Percentiles rank a stretch among this genome's conserved stretches.
Conservation (phyloP, 2,888 invertebrate genomes). For the Pteria penguin region DNA sequence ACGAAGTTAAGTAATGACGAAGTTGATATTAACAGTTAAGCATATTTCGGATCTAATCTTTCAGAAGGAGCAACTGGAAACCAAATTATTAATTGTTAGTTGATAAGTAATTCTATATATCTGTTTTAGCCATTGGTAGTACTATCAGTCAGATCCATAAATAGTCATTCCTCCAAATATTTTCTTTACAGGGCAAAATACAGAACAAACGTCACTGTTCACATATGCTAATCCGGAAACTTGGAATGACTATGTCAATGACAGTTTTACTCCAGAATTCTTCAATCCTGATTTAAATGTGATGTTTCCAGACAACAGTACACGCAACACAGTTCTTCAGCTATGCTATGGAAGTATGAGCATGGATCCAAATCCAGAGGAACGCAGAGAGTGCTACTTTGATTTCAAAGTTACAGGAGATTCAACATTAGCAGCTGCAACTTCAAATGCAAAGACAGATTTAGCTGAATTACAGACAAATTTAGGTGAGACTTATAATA, state of each 20-base stretch:
- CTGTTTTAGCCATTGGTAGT: no score
- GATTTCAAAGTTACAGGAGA: slow-evolving; percentile 57
- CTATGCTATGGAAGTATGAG: slow-evolving; percentile 42
- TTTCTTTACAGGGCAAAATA: slow-evolving; percentile 54
- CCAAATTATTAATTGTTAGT: no score
- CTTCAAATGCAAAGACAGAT: slow-evolving; percentile 30
- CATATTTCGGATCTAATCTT: no score
- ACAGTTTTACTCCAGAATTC: slow-evolving; percentile 52
- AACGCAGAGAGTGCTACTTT: slow-evolving; percentile 58
- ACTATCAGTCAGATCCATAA: no score
- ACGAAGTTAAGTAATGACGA: no score
- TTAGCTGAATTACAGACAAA: slow-evolving; percentile 36
- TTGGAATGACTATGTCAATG: slow-evolving; percentile 44
- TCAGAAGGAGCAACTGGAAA: no score
- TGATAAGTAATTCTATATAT: no score
- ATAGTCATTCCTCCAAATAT: no score
- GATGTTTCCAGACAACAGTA: slow-evolving; percentile 53
- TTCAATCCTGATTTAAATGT: slow-evolving; percentile 57
- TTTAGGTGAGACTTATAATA: slow-evolving; percentile 36
- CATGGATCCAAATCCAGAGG: slow-evolving; percentile 51
- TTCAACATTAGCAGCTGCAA: slow-evolving; percentile 42
- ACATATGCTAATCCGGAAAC: slow-evolving; percentile 40
- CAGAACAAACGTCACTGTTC: slow-evolving; percentile 45
- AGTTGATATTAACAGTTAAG: no score
- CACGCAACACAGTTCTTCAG: slow-evolving; percentile 40